Percentiles rank a stretch among this genome's conserved stretches.
phyloP scores from a whole-genome alignment of 2,113 vertebrate species.

The Fukomys damarensis region DNA sequence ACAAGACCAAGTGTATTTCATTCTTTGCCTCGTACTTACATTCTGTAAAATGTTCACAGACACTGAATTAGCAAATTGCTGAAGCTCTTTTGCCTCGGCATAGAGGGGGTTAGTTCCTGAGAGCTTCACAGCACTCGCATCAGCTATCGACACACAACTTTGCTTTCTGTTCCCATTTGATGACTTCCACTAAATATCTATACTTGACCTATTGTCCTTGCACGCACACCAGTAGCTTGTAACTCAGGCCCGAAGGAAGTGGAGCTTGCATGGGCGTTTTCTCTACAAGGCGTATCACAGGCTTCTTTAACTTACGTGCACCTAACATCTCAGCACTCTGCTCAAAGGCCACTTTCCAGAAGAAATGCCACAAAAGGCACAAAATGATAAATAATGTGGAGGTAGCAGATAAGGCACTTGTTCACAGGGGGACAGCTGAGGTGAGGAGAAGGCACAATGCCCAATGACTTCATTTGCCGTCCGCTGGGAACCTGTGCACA shows the following conservation, averaged over 20 bases:
- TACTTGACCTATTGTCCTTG: not conserved
- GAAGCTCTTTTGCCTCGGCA: not conserved
- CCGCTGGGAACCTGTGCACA: accelerated
- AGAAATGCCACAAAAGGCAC: not conserved
- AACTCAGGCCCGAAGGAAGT: not conserved
- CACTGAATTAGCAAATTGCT: not conserved
- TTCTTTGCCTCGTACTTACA: not conserved
- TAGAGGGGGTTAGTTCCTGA: not conserved
- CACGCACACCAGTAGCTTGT: no score
- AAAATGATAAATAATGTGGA: not conserved
- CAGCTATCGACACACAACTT: not conserved
- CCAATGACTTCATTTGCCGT: not conserved
- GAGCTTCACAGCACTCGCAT: not conserved
- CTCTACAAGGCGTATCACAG: not conserved
- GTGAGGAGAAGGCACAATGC: not conserved
- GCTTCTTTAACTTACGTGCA: not conserved
- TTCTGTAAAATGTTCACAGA: not conserved
- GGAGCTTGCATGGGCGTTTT: not conserved
- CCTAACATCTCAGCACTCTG: not conserved
- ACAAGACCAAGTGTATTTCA: not conserved
- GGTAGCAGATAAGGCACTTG: no score
- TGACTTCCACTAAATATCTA: not conserved
- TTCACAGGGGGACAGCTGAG: not conserved
- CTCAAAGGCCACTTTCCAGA: not conserved
- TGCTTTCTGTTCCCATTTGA: not conserved